These are phyloP conservation scores for Phoxinus phoxinus DNA, from an alignment of 2,113 vertebrate genomes.

Conservation along the genomic window DNA sequence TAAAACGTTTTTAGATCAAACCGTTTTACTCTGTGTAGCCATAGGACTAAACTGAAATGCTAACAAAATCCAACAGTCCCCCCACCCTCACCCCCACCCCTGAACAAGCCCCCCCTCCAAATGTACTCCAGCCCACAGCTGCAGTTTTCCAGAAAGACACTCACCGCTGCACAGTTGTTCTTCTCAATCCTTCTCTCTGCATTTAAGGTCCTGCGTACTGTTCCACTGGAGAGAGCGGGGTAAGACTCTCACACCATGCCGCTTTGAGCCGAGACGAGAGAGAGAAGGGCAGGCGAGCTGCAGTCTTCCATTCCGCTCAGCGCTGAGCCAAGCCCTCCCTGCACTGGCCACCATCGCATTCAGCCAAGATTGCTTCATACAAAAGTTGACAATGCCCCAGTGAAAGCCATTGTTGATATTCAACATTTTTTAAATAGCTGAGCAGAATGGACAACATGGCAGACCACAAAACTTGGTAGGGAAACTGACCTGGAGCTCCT, in stretches of 20 bases:
- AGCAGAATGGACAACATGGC: slow-evolving; percentile 97
- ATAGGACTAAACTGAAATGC: slow-evolving; percentile 12
- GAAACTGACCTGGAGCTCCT: slow-evolving; percentile 88
- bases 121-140: slow-evolving; percentile 45
- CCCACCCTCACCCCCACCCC: slow-evolving; percentile 44
- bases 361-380: slow-evolving; percentile 98
- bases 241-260: slow-evolving; percentile 27
- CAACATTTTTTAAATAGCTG: slow-evolving; percentile 99
- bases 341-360: slow-evolving; percentile 90
- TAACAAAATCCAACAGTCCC: slow-evolving; percentile 53
- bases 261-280: slow-evolving; percentile 41
- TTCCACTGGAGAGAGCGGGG: slow-evolving; percentile 24
- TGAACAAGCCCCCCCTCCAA: slow-evolving; percentile 51
- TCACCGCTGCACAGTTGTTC: slow-evolving; percentile 60
- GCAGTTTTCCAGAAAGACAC: slow-evolving; percentile 63
- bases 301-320: slow-evolving; percentile 64
- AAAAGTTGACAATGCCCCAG: slow-evolving; percentile 97
- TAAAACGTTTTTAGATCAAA: neutral
- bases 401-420: slow-evolving; percentile 99
- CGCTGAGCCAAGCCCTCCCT: slow-evolving; percentile 73
- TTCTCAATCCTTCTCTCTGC: slow-evolving; percentile 35
- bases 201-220: slow-evolving; percentile 6
- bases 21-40: neutral
- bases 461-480: slow-evolving; percentile 93
- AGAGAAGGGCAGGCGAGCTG: slow-evolving; percentile 55